Percentiles rank a stretch among this genome's conserved stretches.
Evolutionary conservation across 2,113 vertebrate species (phyloP).

Genomic region (Macquaria australasica): DNA sequence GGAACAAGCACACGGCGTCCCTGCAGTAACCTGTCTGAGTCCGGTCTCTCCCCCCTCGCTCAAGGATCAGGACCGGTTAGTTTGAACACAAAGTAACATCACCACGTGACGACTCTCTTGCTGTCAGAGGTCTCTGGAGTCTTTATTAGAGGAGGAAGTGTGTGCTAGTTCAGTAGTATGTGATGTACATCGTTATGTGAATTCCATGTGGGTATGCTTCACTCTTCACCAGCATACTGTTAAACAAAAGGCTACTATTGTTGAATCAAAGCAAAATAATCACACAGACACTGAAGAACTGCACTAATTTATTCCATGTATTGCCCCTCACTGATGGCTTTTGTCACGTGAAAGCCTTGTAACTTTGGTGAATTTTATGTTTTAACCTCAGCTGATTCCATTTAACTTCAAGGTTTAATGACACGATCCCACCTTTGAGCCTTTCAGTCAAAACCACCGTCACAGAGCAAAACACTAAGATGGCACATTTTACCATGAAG

Average conservation of each 20-base stretch:
- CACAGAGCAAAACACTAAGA: not conserved
- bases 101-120: not conserved
- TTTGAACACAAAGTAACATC: not conserved
- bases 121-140: constrained; percentile 25
- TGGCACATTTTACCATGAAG: not conserved
- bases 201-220: not conserved
- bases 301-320: not conserved
- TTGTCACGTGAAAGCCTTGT: not conserved
- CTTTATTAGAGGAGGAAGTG: constrained; percentile 12
- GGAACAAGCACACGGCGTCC: not conserved
- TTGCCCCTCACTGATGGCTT: not conserved
- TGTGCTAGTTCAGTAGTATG: not conserved
- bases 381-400: not conserved
- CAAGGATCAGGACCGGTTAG: not conserved
- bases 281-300: not conserved
- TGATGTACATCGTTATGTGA: not conserved
- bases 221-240: not conserved
- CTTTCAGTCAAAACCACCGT: not conserved
- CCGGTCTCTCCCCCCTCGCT: not conserved
- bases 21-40: not conserved
- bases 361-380: not conserved
- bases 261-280: not conserved
- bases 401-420: not conserved
- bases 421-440: not conserved
- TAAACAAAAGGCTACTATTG: not conserved